Base-by-base conservation (phyloP, 2,113 vertebrate species). In the Eubucco bourcierii region DNA sequence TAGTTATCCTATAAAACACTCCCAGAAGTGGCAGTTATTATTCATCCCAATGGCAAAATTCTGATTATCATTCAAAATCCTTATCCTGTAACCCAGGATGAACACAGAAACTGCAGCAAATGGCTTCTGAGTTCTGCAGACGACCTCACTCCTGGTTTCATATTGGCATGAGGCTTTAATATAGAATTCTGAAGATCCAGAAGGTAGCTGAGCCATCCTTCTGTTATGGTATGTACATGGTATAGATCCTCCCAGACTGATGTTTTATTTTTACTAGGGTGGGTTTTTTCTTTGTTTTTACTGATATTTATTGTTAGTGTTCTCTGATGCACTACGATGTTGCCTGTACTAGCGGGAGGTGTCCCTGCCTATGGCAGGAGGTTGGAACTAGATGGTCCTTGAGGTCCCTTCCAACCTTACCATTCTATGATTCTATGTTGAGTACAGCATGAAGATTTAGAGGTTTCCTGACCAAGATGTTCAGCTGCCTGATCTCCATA, bases 381-480 rank as follows among this genome's bases (percentile, higher is more conserved):
- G n/a, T n/a, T n/a, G n/a, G n/a, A n/a, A n/a, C n/a, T n/a, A n/a
- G n/a, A n/a, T n/a, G n/a, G n/a, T n/a, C n/a, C n/a, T n/a, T n/a
- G n/a, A n/a, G n/a, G n/a, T n/a, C n/a, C n/a, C n/a, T n/a, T n/a
- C n/a, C n/a, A n/a, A n/a, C n/a, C n/a, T n/a, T n/a, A n/a, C n/a
- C n/a, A n/a, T n/a, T n/a, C n/a, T n/a, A n/a, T n/a, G n/a, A n/a
- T n/a, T n/a, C n/a, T n/a, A n/a, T n/a, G n/a, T 7, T 56, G 31
- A 44, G 9, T 20, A 59, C 10, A 67, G 29, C 59, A 27, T 33
- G 72, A 68, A 87, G 65, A 80, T 75, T 67, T 72, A 90, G 41
- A 90, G 79, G 73, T 85, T 94, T 91, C 47, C 56, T 77, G 70
- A 53, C 39, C 80, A 88, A 89, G 61, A 8, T 90, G 83, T 93